These are phyloP conservation scores for Ferrisia virgata DNA, from an alignment of 2,888 invertebrate species.

Conservation along the genomic window DNA sequence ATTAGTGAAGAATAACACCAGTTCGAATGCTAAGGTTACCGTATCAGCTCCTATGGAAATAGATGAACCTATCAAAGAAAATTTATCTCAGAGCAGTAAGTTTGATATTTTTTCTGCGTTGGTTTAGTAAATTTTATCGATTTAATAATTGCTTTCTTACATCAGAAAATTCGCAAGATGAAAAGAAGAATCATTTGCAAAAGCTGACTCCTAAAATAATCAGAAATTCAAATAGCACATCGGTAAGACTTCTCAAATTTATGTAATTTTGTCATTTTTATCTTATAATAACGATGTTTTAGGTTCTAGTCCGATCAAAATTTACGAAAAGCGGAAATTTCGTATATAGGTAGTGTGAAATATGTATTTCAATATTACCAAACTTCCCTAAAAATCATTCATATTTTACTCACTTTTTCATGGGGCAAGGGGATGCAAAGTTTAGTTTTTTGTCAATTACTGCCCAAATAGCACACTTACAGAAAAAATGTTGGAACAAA, in stretches of 20 bases:
- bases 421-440: no score
- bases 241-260: conserved; percentile 31
- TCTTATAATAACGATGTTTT: no score
- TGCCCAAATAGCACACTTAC: no score
- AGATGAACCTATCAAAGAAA: not conserved
- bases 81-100: not conserved
- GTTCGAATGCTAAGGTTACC: not conserved
- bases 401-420: no score
- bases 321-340: no score
- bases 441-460: no score
- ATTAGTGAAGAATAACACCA: conserved; percentile 10
- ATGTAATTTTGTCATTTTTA: not conserved
- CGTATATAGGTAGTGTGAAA: no score
- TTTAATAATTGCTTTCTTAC: not conserved
- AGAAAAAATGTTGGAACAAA: no score
- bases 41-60: not conserved
- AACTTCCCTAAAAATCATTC: no score
- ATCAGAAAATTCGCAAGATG: not conserved
- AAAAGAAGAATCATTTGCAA: conserved; percentile 69
- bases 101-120: not conserved
- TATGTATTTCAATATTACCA: no score
- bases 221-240: not conserved
- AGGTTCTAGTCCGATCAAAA: no score
- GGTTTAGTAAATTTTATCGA: no score
- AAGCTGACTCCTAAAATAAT: conserved; percentile 60